Evolutionary conservation across 2,888 invertebrate species (phyloP).

Genomic region (Andrena flavipes): DNA sequence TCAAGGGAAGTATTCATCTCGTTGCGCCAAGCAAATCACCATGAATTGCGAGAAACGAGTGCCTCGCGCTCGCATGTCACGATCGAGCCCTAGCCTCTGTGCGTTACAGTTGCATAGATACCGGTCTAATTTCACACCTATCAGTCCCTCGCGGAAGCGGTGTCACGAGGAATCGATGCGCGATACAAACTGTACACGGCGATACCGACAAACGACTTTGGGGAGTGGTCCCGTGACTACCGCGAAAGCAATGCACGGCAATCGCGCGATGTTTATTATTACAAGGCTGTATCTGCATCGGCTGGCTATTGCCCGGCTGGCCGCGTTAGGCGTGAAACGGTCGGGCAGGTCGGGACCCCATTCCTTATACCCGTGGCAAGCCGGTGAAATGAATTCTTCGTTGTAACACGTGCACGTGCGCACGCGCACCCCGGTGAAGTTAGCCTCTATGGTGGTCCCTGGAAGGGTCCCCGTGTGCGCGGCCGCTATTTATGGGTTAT

Average conservation of each 20-base stretch:
- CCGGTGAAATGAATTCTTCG: constrained; percentile 76
- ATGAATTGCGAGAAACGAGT: not conserved
- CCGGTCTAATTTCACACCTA: constrained; percentile 9
- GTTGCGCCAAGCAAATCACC: not conserved
- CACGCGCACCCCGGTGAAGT: not conserved
- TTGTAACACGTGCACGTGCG: constrained; percentile 52
- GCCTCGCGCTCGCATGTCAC: too few species aligned
- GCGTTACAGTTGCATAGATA: not conserved
- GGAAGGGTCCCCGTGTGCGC: constrained; percentile 23
- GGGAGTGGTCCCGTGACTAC: constrained; percentile 67
- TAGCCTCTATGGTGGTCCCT: constrained; percentile 26
- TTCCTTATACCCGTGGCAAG: constrained; percentile 73
- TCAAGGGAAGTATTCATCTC: not conserved
- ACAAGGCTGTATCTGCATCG: constrained; percentile 63
- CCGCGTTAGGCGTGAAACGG: constrained; percentile 70
- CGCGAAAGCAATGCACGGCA: constrained; percentile 66
- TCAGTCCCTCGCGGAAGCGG: constrained; percentile 23
- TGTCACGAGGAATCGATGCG: constrained; percentile 43
- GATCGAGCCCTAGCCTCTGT: not conserved
- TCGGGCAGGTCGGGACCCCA: constrained; percentile 73
- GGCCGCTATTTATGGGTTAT: constrained; percentile 73
- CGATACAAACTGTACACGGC: constrained; percentile 31
- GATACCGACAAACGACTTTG: constrained; percentile 63
- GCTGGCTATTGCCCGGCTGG: constrained; percentile 10
- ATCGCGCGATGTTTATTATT: constrained; percentile 73